A percentile compares a stretch with the other conserved stretches of the same genome.
These are phyloP conservation scores for Sminthurides aquaticus DNA, from an alignment of 2,888 invertebrate genomes.

Conservation along the genomic window DNA sequence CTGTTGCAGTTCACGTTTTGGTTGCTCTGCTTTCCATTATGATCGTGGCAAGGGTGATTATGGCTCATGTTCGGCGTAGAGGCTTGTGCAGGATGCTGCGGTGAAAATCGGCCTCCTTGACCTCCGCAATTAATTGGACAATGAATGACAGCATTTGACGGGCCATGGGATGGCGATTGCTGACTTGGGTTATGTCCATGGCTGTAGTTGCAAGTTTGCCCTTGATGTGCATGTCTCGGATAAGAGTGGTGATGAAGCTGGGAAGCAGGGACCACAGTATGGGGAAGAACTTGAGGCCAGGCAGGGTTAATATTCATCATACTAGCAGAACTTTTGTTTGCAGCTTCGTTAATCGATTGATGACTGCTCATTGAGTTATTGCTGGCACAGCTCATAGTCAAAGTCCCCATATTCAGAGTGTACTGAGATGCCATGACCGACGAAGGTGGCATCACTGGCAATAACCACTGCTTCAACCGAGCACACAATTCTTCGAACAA, in stretches of 20 bases:
- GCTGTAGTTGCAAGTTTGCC: slow-evolving; percentile 16
- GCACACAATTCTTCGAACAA: slow-evolving; percentile 84
- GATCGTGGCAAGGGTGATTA: slow-evolving; percentile 6
- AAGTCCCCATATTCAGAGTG: slow-evolving; percentile 24
- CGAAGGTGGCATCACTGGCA: slow-evolving; percentile 27
- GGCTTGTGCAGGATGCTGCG: slow-evolving; percentile 32
- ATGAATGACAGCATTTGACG: slow-evolving; percentile 41
- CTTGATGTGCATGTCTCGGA: slow-evolving; percentile 23
- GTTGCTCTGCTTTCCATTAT: background rate
- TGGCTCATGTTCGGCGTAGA: slow-evolving; percentile 14
- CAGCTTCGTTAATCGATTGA: slow-evolving; percentile 49
- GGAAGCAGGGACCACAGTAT: slow-evolving; percentile 10
- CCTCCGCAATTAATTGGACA: slow-evolving; percentile 42
- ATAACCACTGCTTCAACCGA: slow-evolving; percentile 65
- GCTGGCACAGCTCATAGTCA: slow-evolving; percentile 41
- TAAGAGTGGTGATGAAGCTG: slow-evolving; percentile 20
- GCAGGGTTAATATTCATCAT: slow-evolving; percentile 39
- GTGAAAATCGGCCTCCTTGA: slow-evolving; percentile 39
- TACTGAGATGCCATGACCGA: slow-evolving; percentile 5
- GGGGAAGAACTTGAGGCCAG: slow-evolving; percentile 15
- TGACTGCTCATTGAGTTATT: slow-evolving; percentile 44
- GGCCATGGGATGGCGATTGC: slow-evolving; percentile 39
- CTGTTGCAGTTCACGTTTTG: slow-evolving; percentile 8
- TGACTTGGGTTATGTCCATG: slow-evolving; percentile 15
- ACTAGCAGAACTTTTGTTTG: slow-evolving; percentile 51